phyloP scores from a whole-genome alignment of 2,113 vertebrate genomes.

The Geococcyx californianus region DNA sequence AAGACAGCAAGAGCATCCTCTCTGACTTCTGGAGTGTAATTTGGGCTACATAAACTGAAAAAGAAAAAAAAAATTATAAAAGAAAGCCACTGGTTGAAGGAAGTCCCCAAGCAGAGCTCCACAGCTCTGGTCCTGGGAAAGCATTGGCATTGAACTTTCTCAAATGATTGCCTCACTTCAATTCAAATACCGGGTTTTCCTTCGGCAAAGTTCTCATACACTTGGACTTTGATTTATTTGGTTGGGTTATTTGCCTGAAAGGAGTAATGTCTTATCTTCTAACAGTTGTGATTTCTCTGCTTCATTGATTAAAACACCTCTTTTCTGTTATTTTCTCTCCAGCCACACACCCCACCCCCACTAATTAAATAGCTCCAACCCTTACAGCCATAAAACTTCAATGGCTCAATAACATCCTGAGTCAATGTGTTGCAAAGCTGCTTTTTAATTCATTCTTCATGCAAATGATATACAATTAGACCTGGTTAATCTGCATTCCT shows the following conservation, averaged over 20 bases:
- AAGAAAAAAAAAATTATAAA: not conserved
- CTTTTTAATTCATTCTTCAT: conserved; percentile 73
- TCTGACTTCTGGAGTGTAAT: not conserved
- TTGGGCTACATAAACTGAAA: not conserved
- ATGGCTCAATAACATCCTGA: conserved; percentile 67
- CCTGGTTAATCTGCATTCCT: conserved; percentile 71
- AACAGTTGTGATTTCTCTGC: conserved; percentile 63
- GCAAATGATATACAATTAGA: conserved; percentile 75
- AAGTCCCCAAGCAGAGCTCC: not conserved
- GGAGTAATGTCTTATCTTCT: conserved; percentile 26
- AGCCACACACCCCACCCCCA: conserved; percentile 56
- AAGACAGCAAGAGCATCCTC: not conserved
- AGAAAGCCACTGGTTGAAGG: not conserved
- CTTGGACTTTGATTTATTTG: conserved; percentile 36
- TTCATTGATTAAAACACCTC: conserved; percentile 59
- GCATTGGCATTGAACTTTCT: not conserved
- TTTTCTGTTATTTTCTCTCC: conserved; percentile 50
- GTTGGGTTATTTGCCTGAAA: conserved; percentile 53
- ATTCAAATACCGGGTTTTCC: conserved; percentile 19
- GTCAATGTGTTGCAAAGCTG: conserved; percentile 71
- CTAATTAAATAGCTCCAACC: conserved; percentile 66
- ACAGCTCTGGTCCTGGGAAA: conserved; percentile 14
- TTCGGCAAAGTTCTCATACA: conserved; percentile 54
- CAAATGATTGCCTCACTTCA: not conserved
- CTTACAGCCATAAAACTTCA: conserved; percentile 61